These are phyloP conservation scores for Hyles vespertilio DNA, from an alignment of 1,140 invertebrate genomes.

Conservation along the genomic window DNA sequence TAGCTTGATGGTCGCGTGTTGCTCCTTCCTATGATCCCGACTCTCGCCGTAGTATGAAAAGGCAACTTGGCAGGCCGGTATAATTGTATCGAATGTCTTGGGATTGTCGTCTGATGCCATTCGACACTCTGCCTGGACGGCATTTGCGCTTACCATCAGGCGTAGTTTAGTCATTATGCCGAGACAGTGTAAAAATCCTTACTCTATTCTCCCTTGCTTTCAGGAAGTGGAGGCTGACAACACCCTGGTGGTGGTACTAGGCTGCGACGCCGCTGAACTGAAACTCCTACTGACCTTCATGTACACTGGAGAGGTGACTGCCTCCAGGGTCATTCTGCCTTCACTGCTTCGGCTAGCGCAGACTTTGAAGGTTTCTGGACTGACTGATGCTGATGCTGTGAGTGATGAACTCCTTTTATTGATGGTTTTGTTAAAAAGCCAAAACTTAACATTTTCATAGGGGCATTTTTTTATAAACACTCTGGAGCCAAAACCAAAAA, in stretches of 20 bases:
- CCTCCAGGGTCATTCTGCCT: constrained; percentile 88
- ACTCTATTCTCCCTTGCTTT: constrained; percentile 11
- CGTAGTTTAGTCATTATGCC: too few relatives aligned
- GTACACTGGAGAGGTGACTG: constrained; percentile 94
- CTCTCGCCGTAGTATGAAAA: too few relatives aligned
- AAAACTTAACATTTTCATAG: neutral
- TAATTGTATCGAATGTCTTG: too few relatives aligned
- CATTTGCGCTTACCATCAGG: too few relatives aligned
- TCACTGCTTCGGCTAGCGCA: constrained; percentile 89
- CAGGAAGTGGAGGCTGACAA: constrained; percentile 84
- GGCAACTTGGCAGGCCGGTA: neutral
- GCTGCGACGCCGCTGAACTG: constrained; percentile 87
- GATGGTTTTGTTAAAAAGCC: too few relatives aligned
- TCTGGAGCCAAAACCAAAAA: too few relatives aligned
- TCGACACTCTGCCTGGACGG: too few relatives aligned
- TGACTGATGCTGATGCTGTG: constrained; percentile 77
- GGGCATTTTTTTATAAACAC: too few relatives aligned
- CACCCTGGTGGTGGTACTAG: constrained; percentile 89
- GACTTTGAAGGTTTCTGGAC: constrained; percentile 88
- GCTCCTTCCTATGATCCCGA: too few relatives aligned
- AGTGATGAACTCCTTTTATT: constrained; percentile 10
- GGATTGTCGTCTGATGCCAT: too few relatives aligned
- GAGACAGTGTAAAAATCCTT: neutral
- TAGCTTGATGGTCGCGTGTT: too few relatives aligned
- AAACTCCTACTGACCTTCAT: constrained; percentile 92